Conservation (phyloP, 1,140 invertebrate species). For the Ceratina japonica region DNA sequence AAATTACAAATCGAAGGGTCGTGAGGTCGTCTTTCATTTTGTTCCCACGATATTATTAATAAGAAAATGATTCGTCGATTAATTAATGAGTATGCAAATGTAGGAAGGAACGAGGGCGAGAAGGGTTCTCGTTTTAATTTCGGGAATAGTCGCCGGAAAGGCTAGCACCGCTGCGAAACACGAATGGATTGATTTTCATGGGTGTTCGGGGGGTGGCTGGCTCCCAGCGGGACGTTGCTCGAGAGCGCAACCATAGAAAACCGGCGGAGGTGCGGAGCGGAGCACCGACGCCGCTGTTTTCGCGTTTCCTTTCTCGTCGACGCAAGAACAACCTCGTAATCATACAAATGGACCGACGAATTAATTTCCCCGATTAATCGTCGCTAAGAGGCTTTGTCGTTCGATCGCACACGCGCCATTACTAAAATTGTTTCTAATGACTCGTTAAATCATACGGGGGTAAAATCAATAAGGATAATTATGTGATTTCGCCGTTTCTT, state of each 20-base stretch:
- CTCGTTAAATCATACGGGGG: not conserved
- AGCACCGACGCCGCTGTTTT: constrained; percentile 1
- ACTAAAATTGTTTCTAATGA: not conserved
- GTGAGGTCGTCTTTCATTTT: too few species aligned
- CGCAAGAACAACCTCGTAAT: constrained; percentile 15
- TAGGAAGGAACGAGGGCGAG: not conserved
- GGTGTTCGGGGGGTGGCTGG: constrained; percentile 5
- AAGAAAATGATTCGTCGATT: not conserved
- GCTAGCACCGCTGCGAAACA: not conserved
- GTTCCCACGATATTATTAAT: not conserved
- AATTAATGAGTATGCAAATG: not conserved
- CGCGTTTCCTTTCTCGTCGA: not conserved
- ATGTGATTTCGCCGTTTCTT: too few species aligned
- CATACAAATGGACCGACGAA: constrained; percentile 32
- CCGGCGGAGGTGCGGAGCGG: not conserved
- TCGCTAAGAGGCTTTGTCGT: not conserved
- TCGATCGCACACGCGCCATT: not conserved
- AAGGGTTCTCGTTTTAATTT: constrained; percentile 37
- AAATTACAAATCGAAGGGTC: too few species aligned
- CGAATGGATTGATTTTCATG: constrained; percentile 39
- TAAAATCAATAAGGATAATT: too few species aligned
- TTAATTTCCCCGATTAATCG: constrained; percentile 17
- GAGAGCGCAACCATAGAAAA: not conserved
- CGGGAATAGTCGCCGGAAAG: not conserved
- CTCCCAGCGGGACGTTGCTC: constrained; percentile 8